Evolutionary conservation across 2,797 vertebrate species (phyloP).

Genomic region (Urophycis tenuis): DNA sequence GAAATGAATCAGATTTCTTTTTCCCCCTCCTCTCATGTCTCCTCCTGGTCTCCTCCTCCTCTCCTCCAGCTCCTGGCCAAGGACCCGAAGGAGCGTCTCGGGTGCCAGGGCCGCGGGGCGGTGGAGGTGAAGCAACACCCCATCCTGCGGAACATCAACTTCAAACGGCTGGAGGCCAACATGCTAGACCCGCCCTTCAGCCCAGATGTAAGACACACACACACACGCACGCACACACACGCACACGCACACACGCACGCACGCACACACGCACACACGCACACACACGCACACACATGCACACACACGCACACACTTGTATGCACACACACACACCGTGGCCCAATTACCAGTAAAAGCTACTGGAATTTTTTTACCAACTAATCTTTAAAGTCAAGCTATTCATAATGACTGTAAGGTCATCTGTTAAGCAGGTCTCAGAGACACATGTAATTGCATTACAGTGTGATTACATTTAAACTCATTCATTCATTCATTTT

Average conservation of each 20-base stretch:
- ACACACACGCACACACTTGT: background rate
- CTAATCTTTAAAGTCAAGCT: background rate
- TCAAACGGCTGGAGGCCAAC: slow-evolving; percentile 83
- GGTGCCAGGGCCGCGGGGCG: slow-evolving; percentile 77
- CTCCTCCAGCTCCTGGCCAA: slow-evolving; percentile 78
- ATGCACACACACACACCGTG: background rate
- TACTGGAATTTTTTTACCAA: background rate
- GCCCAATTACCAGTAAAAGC: background rate
- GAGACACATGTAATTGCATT: background rate
- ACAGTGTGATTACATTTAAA: background rate
- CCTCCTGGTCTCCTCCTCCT: slow-evolving; percentile 14
- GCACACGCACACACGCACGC: background rate
- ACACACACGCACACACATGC: background rate
- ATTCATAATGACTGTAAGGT: background rate
- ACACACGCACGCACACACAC: slow-evolving; percentile 5
- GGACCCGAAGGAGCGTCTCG: slow-evolving; percentile 79
- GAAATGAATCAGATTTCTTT: background rate
- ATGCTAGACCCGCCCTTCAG: slow-evolving; percentile 85
- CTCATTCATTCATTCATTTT: background rate
- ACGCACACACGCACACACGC: background rate
- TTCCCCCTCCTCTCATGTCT: slow-evolving; percentile 19
- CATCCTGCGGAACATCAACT: slow-evolving; percentile 88
- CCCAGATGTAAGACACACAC: slow-evolving; percentile 78
- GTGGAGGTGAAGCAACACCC: slow-evolving; percentile 79
- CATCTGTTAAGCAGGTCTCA: background rate